Conservation (phyloP, 2,888 invertebrate species). For the Cheilosia vulpina region DNA sequence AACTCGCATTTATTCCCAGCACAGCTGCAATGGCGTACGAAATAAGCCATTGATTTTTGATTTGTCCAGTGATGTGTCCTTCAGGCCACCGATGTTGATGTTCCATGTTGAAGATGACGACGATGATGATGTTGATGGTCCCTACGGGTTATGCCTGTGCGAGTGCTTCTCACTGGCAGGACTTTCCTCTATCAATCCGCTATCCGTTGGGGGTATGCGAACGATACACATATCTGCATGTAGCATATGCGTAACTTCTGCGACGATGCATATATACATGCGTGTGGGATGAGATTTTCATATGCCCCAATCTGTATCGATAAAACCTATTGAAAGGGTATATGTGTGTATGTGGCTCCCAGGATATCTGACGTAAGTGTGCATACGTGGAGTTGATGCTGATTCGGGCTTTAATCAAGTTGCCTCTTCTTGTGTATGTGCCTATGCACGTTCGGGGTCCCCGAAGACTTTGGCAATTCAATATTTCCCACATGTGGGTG, state of each 20-base stretch:
- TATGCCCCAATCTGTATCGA: slow-evolving; percentile 56
- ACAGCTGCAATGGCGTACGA: slow-evolving; percentile 51
- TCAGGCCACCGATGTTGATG: slow-evolving; percentile 60
- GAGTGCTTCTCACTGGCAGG: slow-evolving; percentile 40
- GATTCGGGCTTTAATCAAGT: slow-evolving; percentile 71
- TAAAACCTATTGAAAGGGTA: slow-evolving; percentile 49
- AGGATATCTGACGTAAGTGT: slow-evolving; percentile 57
- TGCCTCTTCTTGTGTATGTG: slow-evolving; percentile 42
- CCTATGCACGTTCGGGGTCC: slow-evolving; percentile 47
- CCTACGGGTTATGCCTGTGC: slow-evolving; percentile 9
- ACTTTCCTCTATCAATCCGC: slow-evolving; percentile 33
- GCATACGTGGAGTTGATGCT: slow-evolving; percentile 46
- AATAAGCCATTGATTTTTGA: slow-evolving; percentile 74
- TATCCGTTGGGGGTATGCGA: slow-evolving; percentile 55
- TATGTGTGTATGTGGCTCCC: slow-evolving; percentile 16
- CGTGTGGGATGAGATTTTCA: slow-evolving; percentile 43
- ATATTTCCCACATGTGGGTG: slow-evolving; percentile 57
- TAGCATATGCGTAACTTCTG: slow-evolving; percentile 61
- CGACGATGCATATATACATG: slow-evolving; percentile 29
- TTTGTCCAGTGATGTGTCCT: slow-evolving; percentile 72
- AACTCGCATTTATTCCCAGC: slow-evolving; percentile 37
- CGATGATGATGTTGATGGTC: slow-evolving; percentile 40
- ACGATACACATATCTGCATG: slow-evolving; percentile 49
- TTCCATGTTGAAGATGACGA: slow-evolving; percentile 55
- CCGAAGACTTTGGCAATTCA: slow-evolving; percentile 64